These are phyloP conservation scores for Solen grandis DNA, from an alignment of 1,140 invertebrate genomes.

Conservation along the genomic window DNA sequence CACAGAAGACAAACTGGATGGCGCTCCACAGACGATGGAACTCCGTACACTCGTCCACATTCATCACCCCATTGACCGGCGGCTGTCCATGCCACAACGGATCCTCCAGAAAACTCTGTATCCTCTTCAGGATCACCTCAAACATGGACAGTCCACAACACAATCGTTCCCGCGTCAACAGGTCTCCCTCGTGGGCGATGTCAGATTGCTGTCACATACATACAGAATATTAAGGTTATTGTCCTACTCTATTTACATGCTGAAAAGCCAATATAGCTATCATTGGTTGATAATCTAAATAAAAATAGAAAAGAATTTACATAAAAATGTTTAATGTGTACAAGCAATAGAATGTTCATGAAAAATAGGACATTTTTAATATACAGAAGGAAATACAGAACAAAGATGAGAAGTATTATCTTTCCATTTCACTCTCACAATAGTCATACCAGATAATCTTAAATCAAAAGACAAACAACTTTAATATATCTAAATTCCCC, in stretches of 20 bases:
- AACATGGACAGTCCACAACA: slow-evolving; percentile 99
- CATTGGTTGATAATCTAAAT: too few species aligned
- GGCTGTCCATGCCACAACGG: slow-evolving; percentile 93
- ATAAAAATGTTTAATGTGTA: too few species aligned
- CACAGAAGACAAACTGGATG: slow-evolving; percentile 98
- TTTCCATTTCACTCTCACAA: too few species aligned
- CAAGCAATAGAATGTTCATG: too few species aligned
- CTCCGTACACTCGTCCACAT: slow-evolving; percentile 98
- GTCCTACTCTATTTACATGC: not conserved
- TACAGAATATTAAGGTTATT: not conserved
- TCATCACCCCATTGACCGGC: slow-evolving; percentile 96
- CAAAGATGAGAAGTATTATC: too few species aligned
- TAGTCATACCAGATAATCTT: too few species aligned
- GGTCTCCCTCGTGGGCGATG: slow-evolving; percentile 91
- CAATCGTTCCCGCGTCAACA: slow-evolving; percentile 96
- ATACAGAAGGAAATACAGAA: too few species aligned
- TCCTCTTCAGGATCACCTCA: slow-evolving; percentile 94
- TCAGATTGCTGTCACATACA: slow-evolving; percentile 75
- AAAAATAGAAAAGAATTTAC: too few species aligned
- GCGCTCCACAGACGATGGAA: slow-evolving; percentile 99
- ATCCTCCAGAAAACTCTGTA: slow-evolving; percentile 91
- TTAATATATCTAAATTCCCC: too few species aligned
- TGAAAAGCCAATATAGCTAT: too few species aligned
- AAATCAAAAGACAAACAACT: too few species aligned
- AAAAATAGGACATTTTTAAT: too few species aligned